Evolutionary conservation across 1,140 invertebrate genomes (phyloP).

Genomic region (Platyura marginata): DNA sequence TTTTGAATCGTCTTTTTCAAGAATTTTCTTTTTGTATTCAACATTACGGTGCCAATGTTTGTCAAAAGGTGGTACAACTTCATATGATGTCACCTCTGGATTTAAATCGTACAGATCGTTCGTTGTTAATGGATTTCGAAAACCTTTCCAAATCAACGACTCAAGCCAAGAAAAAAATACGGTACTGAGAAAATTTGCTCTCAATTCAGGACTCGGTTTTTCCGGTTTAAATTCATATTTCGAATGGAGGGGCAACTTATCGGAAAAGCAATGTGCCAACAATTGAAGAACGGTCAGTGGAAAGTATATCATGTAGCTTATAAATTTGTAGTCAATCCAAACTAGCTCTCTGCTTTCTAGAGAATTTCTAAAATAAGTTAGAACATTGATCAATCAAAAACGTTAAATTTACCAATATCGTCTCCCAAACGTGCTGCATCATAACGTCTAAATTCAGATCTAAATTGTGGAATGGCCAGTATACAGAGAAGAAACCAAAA

Average conservation of each 20-base stretch:
- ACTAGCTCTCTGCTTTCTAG: conserved; percentile 6
- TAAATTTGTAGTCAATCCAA: conserved; percentile 38
- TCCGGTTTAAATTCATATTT: conserved; percentile 33
- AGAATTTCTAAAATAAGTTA: too few species aligned
- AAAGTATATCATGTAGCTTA: conserved; percentile 70
- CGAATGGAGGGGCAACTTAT: conserved; percentile 44
- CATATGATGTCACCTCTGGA: conserved; percentile 56
- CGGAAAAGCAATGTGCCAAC: conserved; percentile 66
- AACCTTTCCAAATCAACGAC: conserved; percentile 61
- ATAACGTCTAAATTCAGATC: conserved; percentile 38
- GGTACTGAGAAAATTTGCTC: conserved; percentile 73
- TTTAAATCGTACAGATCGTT: conserved; percentile 83
- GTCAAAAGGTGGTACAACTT: conserved; percentile 68
- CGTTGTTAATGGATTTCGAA: conserved; percentile 57
- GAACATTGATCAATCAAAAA: too few species aligned
- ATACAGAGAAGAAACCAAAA: conserved; percentile 68
- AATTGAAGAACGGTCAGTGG: conserved; percentile 50
- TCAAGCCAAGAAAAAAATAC: conserved; percentile 90
- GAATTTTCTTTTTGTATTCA: conserved; percentile 44
- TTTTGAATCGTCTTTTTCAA: too few species aligned
- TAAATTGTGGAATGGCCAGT: conserved; percentile 51
- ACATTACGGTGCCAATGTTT: conserved; percentile 56
- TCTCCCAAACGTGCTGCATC: too few species aligned
- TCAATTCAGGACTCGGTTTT: conserved; percentile 72
- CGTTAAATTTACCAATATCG: too few species aligned